Evolutionary conservation across 92 coral and sea anemone species (phyloP).

Genomic region (Nematostella vectensis): DNA sequence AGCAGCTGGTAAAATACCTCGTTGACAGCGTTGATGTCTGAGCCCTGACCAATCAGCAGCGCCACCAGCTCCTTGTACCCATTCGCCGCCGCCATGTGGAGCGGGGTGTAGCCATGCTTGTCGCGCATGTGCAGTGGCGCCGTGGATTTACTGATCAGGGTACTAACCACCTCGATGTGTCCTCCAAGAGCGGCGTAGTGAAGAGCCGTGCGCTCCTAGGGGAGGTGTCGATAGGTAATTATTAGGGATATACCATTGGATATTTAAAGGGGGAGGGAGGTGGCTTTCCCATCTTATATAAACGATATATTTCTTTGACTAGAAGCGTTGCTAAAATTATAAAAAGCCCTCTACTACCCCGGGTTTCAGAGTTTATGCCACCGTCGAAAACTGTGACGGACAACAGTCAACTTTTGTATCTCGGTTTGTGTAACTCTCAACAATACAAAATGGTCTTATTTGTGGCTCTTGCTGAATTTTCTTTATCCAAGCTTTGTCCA

Average conservation of each 20-base stretch:
- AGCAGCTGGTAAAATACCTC: too few species aligned
- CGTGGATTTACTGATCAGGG: conserved; percentile 69
- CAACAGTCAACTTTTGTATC: too few species aligned
- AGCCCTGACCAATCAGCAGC: conserved; percentile 83
- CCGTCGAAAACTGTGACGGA: too few species aligned
- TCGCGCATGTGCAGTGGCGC: conserved; percentile 63
- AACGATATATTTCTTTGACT: background rate
- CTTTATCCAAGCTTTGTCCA: too few species aligned
- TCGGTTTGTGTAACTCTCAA: too few species aligned
- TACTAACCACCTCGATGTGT: conserved; percentile 84
- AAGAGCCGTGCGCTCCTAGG: conserved; percentile 71
- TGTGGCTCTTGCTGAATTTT: too few species aligned
- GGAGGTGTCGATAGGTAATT: too few species aligned
- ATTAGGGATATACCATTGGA: too few species aligned
- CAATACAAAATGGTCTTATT: too few species aligned
- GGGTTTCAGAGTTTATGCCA: too few species aligned
- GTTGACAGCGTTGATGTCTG: conserved; percentile 71
- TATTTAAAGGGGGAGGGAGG: background rate
- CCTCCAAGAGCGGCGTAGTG: conserved; percentile 89
- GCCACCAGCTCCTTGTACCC: conserved; percentile 87
- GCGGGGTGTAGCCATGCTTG: conserved; percentile 61
- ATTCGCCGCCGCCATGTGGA: conserved; percentile 76
- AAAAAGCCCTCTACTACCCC: too few species aligned
- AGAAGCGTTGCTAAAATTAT: too few species aligned
- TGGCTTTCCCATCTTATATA: background rate